phyloP scores from a whole-genome alignment of 2,888 invertebrate genomes.

The Stenodera caucasica region DNA sequence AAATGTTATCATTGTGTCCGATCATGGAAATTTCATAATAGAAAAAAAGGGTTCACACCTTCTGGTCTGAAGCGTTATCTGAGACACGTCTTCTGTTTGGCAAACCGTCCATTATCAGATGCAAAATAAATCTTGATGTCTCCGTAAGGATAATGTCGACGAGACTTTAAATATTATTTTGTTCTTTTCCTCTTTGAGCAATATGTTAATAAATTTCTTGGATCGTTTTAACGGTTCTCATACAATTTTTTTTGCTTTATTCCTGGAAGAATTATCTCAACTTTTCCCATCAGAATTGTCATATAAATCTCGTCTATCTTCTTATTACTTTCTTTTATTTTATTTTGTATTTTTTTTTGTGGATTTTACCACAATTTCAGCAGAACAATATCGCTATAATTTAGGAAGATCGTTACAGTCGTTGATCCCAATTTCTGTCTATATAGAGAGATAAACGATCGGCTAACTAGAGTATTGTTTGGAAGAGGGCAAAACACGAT shows the following conservation, averaged over 20 bases:
- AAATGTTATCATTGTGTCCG: conserved; percentile 22
- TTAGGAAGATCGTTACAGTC: conserved; percentile 9
- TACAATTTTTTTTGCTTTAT: background rate
- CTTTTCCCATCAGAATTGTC: conserved; percentile 3
- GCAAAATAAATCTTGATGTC: conserved; percentile 7
- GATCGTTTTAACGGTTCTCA: background rate
- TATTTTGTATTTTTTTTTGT: background rate
- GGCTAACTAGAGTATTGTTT: conserved; percentile 45
- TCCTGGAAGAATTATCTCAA: background rate
- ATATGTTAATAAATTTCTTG: background rate
- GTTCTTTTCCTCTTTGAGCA: background rate
- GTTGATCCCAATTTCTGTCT: conserved; percentile 35
- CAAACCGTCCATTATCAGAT: conserved; percentile 8
- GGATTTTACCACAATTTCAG: background rate
- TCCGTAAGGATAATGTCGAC: conserved; percentile 4
- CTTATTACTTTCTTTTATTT: background rate
- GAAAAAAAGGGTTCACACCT: conserved; percentile 27
- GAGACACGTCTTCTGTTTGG: conserved; percentile 6
- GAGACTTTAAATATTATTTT: conserved; percentile 3
- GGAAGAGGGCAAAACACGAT: conserved; percentile 2
- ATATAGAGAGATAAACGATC: conserved; percentile 42
- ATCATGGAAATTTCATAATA: conserved; percentile 16
- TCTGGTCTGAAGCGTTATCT: conserved; percentile 10
- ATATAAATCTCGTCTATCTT: conserved; percentile 3
- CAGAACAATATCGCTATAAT: conserved; percentile 4